Evolutionary conservation across 2,797 vertebrate species (phyloP), one percentile per base, ranked within the genome.

Genomic region (Phataginus tetradactyla): DNA sequence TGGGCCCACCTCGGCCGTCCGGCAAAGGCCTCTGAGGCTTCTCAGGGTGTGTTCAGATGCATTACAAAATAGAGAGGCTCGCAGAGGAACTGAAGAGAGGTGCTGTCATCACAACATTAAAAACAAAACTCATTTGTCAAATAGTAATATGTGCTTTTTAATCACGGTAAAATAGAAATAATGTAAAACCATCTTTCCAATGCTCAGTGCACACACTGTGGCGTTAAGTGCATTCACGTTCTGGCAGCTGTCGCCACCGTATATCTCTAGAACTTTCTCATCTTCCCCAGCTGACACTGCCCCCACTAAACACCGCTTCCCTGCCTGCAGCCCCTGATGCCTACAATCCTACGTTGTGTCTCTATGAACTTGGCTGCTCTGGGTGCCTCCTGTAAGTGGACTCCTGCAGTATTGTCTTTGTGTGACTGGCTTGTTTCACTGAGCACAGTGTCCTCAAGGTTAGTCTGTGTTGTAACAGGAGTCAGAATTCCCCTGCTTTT

Each of bases 191-290:
- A 3, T 55, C 45, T 39, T 39, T 55, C 3, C 14, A 14, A 25
- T 1, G n/a, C 29, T 12, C 4, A 4, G 34, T 15, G 14, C 6
- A 20, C 10, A 45, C 10, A 45, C 45, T 45, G 49, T 27, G 37
- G 34, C 34, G 1, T 17, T 21, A 20, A 18, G 53, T 1, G 5
- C 25, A 10, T 32, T 64, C 45, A 4, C 17, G 0, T 1, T 12
- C 10, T 15, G 2, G 6, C 17, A 1, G 1, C 3, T 6, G 7
- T 32, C 25, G 1, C 1, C 45, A 8, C 18, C 13, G 0, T 32
- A 6, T 8, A 3, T 11, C 59, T 32, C 5, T 2, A 25, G 13
- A 23, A 5, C 13, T 3, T 78, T 2, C 34, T 29, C 18, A 1
- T 39, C 27, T 32, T 42, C 66, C 7, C 7, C 29, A 12, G 68